Base-by-base conservation (phyloP, 2,113 vertebrate species). In the Hyla sarda region DNA sequence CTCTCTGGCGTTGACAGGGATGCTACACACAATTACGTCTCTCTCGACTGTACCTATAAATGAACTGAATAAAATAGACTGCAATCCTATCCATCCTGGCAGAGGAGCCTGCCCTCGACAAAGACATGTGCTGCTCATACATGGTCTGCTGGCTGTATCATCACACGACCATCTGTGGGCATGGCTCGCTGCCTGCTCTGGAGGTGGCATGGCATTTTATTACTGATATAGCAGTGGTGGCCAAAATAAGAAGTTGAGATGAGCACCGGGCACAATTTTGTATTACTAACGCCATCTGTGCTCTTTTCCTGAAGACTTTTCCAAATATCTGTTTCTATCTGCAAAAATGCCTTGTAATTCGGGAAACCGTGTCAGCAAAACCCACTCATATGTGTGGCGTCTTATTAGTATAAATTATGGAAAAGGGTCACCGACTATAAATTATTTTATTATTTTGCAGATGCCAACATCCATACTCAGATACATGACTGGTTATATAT, bases 121-220 rank as follows among this genome's bases (percentile, higher is more conserved):
- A 86, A 86, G 77, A 73, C 75, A 80, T 60, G 77, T 47, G 84
- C 80, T 86, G 84, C 76, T 79, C 77, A 86, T 86, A 81, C 84
- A 86, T 86, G 84, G 84, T 86, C 84, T 80, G 52, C 30, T 86
- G 77, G 67, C 84, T 81, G 84, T 34, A 73, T 79, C 84, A 72
- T 86, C 77, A 81, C 84, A 81, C 5, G 34, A 47, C 84, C 84
- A 86, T 86, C 84, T 86, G 84, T 73, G 77, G 54, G n/a, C 17
- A 86, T 86, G 84, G 84, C 84, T 14, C 5, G 23, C 14, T 81
- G 84, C 84, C 77, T 58, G 34, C 84, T 81, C 84, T 34, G 84
- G 50, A 80, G 84, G 84, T 81, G 84, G 84, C 65, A 81, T 74
- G 50, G 52, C 52, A 86, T 50, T 81, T 81, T 86, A 86, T 81